These are phyloP conservation scores for Vollenhovia emeryi DNA, from an alignment of 1,140 invertebrate genomes.

Conservation along the genomic window DNA sequence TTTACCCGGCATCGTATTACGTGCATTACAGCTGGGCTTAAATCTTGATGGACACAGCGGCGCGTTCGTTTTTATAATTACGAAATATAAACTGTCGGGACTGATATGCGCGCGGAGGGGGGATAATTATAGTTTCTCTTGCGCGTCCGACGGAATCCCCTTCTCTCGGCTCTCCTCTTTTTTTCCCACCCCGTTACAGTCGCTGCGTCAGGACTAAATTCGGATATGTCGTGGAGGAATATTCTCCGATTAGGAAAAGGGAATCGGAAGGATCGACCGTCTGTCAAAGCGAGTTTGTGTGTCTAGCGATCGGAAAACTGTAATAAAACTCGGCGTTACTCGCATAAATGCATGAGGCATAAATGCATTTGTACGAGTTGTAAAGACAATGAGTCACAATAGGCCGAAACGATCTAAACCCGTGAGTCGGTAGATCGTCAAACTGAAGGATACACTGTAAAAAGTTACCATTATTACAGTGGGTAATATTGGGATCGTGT, in stretches of 20 bases:
- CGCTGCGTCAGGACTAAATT: background rate
- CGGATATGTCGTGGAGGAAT: background rate
- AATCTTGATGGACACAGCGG: conserved; percentile 40
- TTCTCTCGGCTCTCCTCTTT: background rate
- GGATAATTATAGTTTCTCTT: conserved; percentile 55
- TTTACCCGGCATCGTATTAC: conserved; percentile 31
- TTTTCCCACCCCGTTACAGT: background rate
- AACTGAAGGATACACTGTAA: too few species aligned
- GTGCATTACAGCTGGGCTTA: conserved; percentile 37
- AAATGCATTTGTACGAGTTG: background rate
- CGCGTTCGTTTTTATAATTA: conserved; percentile 55
- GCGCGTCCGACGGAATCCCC: background rate
- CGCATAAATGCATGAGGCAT: background rate
- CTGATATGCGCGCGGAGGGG: conserved; percentile 22
- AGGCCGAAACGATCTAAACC: background rate
- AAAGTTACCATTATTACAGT: too few species aligned
- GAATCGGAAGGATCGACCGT: background rate
- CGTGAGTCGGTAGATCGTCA: background rate
- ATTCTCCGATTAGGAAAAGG: background rate
- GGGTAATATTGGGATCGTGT: too few species aligned
- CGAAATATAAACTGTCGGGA: conserved; percentile 33
- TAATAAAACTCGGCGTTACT: background rate
- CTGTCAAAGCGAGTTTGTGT: background rate
- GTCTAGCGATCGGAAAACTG: background rate
- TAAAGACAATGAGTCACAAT: background rate